Evolutionary conservation across 2,888 invertebrate species (phyloP), one percentile per base, ranked within the genome.

Genomic region (Silvanus unidentatus): DNA sequence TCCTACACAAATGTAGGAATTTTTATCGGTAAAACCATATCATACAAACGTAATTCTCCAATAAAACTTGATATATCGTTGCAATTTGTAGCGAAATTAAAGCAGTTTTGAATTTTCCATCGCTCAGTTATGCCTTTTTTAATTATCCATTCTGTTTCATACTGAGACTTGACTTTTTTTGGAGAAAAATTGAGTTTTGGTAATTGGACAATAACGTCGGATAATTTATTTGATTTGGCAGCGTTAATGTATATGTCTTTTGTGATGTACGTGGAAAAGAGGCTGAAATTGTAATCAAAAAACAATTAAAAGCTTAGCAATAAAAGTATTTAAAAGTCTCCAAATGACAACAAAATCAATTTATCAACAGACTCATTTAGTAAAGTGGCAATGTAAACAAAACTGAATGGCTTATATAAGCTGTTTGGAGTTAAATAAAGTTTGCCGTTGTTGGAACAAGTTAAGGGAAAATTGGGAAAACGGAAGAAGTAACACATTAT

Each of bases 61-160:
- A 48, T 53, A 53, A 53, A 50, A 48, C 45, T 47, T 57, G 56
- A 57, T 50, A 44, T 49, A 57, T 45, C 49, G 32, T 27, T 41
- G 48, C 47, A 50, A 57, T 57, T 57, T 50, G 52, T 50, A 22
- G 22, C 8, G 22, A 47, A 49, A 53, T 53, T 42, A 41, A 47
- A 51, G 28, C 52, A 45, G 53, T 52, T 47, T 51, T 49, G 50
- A 45, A n/a, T n/a, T n/a, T n/a, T n/a, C n/a, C n/a, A n/a, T n/a
- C n/a, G n/a, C n/a, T n/a, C n/a, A n/a, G 41, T 52, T 52, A 57
- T 53, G 50, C 47, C 45, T 53, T 55, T 22, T 57, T 57, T 59
- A 58, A 55, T 59, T 55, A 54, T 50, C 43, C 3, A 22, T 22
- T n/a, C n/a, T n/a, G n/a, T n/a, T 22, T 22, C 22, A 22, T 22